Evolutionary conservation across 2,797 vertebrate genomes (phyloP).

Genomic region (Sebastes oblongus): DNA sequence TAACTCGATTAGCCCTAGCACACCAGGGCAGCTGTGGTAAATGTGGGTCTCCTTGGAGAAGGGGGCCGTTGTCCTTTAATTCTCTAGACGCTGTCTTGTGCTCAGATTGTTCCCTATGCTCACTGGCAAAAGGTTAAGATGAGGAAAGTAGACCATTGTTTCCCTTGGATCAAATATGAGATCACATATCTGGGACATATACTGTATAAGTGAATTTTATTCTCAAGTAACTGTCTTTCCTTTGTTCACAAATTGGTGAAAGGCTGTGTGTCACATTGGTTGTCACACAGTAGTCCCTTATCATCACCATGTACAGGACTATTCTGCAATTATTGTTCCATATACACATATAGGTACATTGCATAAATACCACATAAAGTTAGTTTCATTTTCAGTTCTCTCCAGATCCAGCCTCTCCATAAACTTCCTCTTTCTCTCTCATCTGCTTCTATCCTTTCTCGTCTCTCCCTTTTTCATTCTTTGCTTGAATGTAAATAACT

Average conservation of each 20-base stretch:
- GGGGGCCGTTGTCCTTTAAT: constrained; percentile 73
- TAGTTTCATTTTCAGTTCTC: constrained; percentile 20
- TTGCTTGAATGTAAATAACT: background rate
- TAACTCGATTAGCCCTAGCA: constrained; percentile 75
- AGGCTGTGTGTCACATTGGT: background rate
- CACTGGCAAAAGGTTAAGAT: constrained; percentile 28
- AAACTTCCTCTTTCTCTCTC: background rate
- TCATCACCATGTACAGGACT: background rate
- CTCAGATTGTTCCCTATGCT: constrained; percentile 44
- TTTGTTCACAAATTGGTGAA: background rate
- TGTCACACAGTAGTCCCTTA: background rate
- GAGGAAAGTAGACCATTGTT: constrained; percentile 3
- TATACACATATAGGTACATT: constrained; percentile 1
- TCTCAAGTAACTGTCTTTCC: background rate
- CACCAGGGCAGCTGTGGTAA: constrained; percentile 76
- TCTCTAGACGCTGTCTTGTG: constrained; percentile 55
- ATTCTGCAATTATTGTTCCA: background rate
- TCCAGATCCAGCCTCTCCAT: background rate
- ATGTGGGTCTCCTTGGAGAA: constrained; percentile 76
- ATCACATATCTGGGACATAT: background rate
- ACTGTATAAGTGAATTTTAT: background rate
- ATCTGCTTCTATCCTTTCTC: background rate
- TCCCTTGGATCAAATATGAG: constrained; percentile 4
- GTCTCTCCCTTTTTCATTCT: background rate
- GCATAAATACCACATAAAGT: constrained; percentile 1